Evolutionary conservation across 2,797 vertebrate genomes (phyloP).

Genomic region (Mastacembelus armatus): DNA sequence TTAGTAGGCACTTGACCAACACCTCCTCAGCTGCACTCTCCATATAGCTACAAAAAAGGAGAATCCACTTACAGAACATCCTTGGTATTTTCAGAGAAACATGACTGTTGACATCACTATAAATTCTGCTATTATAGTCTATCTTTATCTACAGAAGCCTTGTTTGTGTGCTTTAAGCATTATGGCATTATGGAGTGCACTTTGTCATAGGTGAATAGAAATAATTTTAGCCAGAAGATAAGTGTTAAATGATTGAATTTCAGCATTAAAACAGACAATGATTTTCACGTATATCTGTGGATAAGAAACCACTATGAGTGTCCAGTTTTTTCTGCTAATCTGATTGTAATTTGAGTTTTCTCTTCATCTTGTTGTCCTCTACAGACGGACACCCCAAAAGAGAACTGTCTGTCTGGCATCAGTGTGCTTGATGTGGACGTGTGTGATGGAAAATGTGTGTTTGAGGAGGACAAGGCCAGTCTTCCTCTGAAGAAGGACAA

Average conservation of each 20-base stretch:
- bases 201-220: background rate
- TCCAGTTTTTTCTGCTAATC: too few species aligned
- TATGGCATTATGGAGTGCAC: too few species aligned
- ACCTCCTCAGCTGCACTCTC: too few species aligned
- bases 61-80: background rate
- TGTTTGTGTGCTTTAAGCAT: background rate
- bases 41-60: background rate
- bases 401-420: slow-evolving; percentile 88
- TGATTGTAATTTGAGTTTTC: slow-evolving; percentile 3
- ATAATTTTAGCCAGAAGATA: too few species aligned
- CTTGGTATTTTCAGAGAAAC: background rate
- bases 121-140: too few species aligned
- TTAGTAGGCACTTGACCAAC: background rate
- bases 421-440: slow-evolving; percentile 91
- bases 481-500: slow-evolving; percentile 93
- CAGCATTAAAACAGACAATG: background rate
- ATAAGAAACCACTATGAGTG: too few species aligned
- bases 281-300: background rate
- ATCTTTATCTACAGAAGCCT: background rate
- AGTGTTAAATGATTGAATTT: background rate
- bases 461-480: slow-evolving; percentile 88
- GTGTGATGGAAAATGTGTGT: slow-evolving; percentile 86
- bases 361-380: slow-evolving; percentile 35
- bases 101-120: too few species aligned
- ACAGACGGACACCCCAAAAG: slow-evolving; percentile 89